A percentile compares a stretch with the other conserved stretches of the same genome.
Evolutionary conservation across 2,113 vertebrate genomes (phyloP).

Genomic region (Phalacrocorax carbo): DNA sequence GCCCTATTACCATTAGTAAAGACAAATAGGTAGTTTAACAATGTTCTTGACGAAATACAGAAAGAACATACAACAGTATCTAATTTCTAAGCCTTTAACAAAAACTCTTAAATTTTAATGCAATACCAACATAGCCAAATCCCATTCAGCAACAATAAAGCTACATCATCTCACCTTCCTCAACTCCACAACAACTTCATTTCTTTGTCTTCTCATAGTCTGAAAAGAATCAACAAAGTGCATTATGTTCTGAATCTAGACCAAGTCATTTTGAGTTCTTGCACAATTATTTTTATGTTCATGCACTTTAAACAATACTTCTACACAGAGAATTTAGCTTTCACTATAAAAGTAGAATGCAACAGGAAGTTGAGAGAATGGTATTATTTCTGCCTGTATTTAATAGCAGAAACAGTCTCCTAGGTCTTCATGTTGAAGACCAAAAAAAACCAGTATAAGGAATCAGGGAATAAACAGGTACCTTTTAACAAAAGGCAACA

Average conservation of each 20-base stretch:
- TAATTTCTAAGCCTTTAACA: neutral
- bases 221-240: slow-evolving; percentile 66
- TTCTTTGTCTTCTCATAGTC: slow-evolving; percentile 99
- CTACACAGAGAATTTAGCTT: neutral
- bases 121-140: neutral
- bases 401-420: neutral
- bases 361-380: neutral
- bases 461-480: neutral
- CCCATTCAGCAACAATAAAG: neutral
- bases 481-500: neutral
- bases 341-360: neutral
- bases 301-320: neutral
- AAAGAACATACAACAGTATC: neutral
- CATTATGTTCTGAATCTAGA: neutral
- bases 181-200: slow-evolving; percentile 96
- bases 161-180: slow-evolving; percentile 85
- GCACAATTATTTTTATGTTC: neutral
- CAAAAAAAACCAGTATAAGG: fast-evolving
- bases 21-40: neutral
- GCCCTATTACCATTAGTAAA: neutral
- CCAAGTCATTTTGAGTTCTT: neutral
- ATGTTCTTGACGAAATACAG: neutral
- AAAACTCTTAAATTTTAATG: neutral
- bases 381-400: neutral
- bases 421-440: fast-evolving